Percentiles rank a stretch among this genome's conserved stretches.
Conservation (phyloP, 2,888 invertebrate genomes). For the Apamea sordens region DNA sequence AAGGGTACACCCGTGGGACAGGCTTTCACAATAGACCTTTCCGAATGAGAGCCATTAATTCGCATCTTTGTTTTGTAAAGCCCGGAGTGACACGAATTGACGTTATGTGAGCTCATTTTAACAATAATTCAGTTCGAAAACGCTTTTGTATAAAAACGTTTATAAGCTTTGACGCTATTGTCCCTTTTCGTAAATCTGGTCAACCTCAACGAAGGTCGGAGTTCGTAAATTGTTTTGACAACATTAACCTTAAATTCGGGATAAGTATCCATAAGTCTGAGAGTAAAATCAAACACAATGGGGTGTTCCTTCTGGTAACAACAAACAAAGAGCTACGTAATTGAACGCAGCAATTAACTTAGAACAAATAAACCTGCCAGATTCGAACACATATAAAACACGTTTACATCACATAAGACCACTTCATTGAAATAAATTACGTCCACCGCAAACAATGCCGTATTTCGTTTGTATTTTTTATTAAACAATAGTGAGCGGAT, state of each 20-base stretch:
- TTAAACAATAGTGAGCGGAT: conserved; percentile 78
- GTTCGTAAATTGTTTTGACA: conserved; percentile 54
- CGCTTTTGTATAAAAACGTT: conserved; percentile 74
- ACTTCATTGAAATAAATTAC: conserved; percentile 83
- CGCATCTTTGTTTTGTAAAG: conserved; percentile 89
- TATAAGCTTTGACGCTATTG: conserved; percentile 62
- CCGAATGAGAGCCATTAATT: conserved; percentile 89
- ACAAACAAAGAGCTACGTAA: conserved; percentile 5
- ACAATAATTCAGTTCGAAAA: conserved; percentile 81
- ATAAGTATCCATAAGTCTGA: conserved; percentile 30
- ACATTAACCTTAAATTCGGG: conserved; percentile 43
- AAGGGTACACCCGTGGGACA: conserved; percentile 87
- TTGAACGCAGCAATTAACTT: conserved; percentile 43
- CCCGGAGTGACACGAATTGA: conserved; percentile 86
- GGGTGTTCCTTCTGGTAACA: conserved; percentile 4
- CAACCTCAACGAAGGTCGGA: conserved; percentile 40
- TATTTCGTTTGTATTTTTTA: conserved; percentile 72
- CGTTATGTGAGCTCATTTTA: conserved; percentile 85
- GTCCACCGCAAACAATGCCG: conserved; percentile 74
- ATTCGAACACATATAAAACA: conserved; percentile 49
- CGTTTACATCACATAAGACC: conserved; percentile 68
- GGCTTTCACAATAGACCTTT: conserved; percentile 87
- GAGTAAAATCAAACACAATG: conserved; percentile 33
- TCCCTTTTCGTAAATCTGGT: conserved; percentile 57
- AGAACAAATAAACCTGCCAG: conserved; percentile 38